These are phyloP conservation scores for Philotrypesis tridentata DNA, from an alignment of 1,140 invertebrate genomes.

Conservation along the genomic window DNA sequence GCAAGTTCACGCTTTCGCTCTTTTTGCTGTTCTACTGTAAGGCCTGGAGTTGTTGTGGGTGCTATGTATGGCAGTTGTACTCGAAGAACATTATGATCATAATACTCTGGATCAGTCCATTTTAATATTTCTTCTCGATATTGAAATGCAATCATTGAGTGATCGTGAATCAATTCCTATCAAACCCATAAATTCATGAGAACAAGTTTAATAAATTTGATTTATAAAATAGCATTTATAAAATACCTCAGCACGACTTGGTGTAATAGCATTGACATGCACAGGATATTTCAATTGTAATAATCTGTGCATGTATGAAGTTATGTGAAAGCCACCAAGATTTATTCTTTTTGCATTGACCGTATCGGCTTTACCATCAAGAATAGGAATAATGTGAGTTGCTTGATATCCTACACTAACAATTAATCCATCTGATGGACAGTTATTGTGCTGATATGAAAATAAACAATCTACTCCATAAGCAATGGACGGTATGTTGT, in stretches of 20 bases:
- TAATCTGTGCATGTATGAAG: constrained; percentile 89
- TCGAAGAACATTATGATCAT: constrained; percentile 87
- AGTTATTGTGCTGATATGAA: constrained; percentile 83
- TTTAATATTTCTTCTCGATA: constrained; percentile 86
- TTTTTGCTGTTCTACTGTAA: constrained; percentile 87
- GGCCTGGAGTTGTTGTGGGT: constrained; percentile 72
- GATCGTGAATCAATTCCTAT: constrained; percentile 87
- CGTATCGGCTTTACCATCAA: constrained; percentile 82
- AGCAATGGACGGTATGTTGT: constrained; percentile 87
- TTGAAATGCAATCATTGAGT: constrained; percentile 85
- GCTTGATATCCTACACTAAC: constrained; percentile 91
- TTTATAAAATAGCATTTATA: not conserved
- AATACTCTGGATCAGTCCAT: constrained; percentile 88
- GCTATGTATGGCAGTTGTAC: constrained; percentile 88
- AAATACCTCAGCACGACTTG: constrained; percentile 86
- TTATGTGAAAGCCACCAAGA: constrained; percentile 90
- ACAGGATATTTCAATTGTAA: constrained; percentile 95
- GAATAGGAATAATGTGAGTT: constrained; percentile 90
- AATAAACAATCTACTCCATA: constrained; percentile 93
- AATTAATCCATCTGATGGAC: constrained; percentile 81
- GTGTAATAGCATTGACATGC: constrained; percentile 89
- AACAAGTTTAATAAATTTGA: not conserved
- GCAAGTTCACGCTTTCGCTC: constrained; percentile 90
- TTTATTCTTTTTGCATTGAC: constrained; percentile 87
- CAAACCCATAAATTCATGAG: constrained; percentile 27